phyloP scores from a whole-genome alignment of 2,888 invertebrate genomes.

The Philereme vetulata region DNA sequence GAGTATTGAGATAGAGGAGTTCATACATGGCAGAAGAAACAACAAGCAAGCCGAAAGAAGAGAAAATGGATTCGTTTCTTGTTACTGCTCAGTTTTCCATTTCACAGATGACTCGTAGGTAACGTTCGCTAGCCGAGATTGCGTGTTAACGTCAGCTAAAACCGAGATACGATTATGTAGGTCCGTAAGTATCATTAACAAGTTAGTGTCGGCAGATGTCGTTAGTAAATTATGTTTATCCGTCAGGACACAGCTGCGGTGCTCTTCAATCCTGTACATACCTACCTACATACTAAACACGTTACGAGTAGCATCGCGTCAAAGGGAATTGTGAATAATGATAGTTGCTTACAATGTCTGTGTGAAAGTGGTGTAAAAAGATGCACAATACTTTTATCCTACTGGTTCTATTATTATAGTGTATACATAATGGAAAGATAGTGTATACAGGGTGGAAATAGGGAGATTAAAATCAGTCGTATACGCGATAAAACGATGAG shows the following conservation, averaged over 20 bases:
- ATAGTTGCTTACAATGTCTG: neutral
- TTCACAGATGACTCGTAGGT: neutral
- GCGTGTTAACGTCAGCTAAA: slow-evolving; percentile 49
- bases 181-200: slow-evolving; percentile 60
- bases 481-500: no score
- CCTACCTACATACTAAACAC: slow-evolving; percentile 23
- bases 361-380: no score
- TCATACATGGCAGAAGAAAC: no score
- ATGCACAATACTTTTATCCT: no score
- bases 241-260: slow-evolving; percentile 70
- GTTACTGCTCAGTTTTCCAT: no score
- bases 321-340: slow-evolving; percentile 67
- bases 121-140: slow-evolving; percentile 40
- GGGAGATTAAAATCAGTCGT: no score
- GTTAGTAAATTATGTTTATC: slow-evolving; percentile 76
- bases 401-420: no score
- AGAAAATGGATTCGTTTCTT: no score
- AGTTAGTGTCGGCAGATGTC: slow-evolving; percentile 70
- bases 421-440: no score
- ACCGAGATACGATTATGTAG: slow-evolving; percentile 49
- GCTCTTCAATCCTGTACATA: slow-evolving; percentile 64
- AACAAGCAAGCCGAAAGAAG: no score
- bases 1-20: no score
- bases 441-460: no score
- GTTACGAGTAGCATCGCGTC: slow-evolving; percentile 57